Conservation (phyloP, 2,797 vertebrate species). For the Melanogrammus aeglefinus region DNA sequence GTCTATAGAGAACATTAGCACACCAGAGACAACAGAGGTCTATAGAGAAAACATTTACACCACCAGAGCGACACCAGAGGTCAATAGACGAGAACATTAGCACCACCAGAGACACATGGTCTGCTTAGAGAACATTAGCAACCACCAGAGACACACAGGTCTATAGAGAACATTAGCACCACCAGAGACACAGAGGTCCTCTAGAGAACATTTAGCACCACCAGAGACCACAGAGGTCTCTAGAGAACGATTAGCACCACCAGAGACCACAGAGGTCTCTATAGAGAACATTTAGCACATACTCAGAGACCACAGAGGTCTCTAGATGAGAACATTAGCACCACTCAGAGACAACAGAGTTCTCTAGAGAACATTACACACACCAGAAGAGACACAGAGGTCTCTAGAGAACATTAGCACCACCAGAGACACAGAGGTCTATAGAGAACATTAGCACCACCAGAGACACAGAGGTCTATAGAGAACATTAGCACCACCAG, state of each 20-base stretch:
- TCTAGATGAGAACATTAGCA: too few species aligned
- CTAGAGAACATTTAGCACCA: not conserved
- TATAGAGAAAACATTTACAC: too few species aligned
- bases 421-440: not conserved
- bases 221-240: not conserved
- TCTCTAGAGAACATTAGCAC: too few species aligned
- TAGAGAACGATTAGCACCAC: not conserved
- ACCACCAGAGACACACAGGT: not conserved
- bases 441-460: not conserved
- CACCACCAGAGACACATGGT: not conserved
- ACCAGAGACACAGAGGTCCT: not conserved
- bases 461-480: not conserved
- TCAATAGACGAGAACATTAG: too few species aligned
- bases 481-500: not conserved
- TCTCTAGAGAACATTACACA: too few species aligned
- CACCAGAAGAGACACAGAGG: not conserved
- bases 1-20: too few species aligned
- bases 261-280: not conserved
- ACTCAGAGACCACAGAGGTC: not conserved
- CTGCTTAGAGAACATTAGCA: too few species aligned
- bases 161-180: too few species aligned
- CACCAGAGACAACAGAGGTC: not conserved
- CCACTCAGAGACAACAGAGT: not conserved
- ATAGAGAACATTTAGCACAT: not conserved
- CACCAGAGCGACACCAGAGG: not conserved